Evolutionary conservation across 1,140 invertebrate genomes (phyloP), one percentile per base, ranked within the genome.

Genomic region (Mylabris phalerata): DNA sequence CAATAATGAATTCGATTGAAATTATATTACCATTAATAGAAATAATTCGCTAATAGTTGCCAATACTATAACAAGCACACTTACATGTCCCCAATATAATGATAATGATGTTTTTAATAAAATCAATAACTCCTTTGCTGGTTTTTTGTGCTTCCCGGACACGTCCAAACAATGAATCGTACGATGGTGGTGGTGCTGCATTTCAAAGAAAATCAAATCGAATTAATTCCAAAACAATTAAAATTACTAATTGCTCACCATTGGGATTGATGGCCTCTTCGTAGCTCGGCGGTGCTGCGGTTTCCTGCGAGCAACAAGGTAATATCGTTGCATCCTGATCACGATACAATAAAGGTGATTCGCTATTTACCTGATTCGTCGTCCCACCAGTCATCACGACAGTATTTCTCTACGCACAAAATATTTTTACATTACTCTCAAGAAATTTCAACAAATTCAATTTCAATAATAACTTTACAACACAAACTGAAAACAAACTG

Each of bases 151-250:
- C 82, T 67, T 83, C 80, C 59, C 81, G 73, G n/a, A 86, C 79
- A 67, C 81, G 73, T 13, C 84, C 84, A 76, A 84, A 85, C 1
- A 86, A 63, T 2, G 83, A 85, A 64, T 86, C 83, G 65, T 86
- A 86, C 0, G 83, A 80, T n/a, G 84, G 84, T 7, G 84, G 84
- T 47, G 83, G 80, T 57, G 75, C 83, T 84, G 68, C 19, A 19
- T 19, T 19, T 50, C 6, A 40, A 38, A 10, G 19, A 38, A 51
- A 32, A 38, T 11, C 45, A 45, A 26, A 52, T 13, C 19, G 3
- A 47, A 55, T 49, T 32, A 27, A 19, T 47, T 3, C 19, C 1
- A 19, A 19, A 19, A 10, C 27, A 55, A 47, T 55, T 19, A 3
- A 13, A 10, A 7, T 47, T 42, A 1, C 10, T 42, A 42, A 7